Conservation (phyloP, 1,140 invertebrate species). For the Drosophila simulans region DNA sequence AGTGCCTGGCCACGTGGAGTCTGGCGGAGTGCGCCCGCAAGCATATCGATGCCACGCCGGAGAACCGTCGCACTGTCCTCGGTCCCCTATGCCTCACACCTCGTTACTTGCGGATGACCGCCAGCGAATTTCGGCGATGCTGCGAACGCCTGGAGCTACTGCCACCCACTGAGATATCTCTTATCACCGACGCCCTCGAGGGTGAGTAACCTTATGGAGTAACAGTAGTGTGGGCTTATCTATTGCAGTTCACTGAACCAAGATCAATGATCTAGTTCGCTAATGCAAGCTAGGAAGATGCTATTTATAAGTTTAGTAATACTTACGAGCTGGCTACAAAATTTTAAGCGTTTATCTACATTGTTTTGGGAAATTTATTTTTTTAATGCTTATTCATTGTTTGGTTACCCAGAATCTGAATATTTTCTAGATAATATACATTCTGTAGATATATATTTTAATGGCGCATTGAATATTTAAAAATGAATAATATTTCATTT, state of each 20-base stretch:
- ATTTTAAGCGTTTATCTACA: too few relatives aligned
- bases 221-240: neutral
- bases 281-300: neutral
- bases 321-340: too few relatives aligned
- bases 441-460: too few relatives aligned
- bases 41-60: conserved; percentile 69
- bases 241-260: neutral
- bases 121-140: conserved; percentile 70
- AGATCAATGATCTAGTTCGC: neutral
- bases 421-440: neutral
- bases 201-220: conserved; percentile 45
- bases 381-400: neutral
- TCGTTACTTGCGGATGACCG: conserved; percentile 76
- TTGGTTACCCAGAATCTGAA: neutral
- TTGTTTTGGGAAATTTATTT: too few relatives aligned
- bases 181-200: conserved; percentile 73
- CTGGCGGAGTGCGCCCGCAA: conserved; percentile 75
- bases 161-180: conserved; percentile 64
- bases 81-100: conserved; percentile 80
- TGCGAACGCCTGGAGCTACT: conserved; percentile 78
- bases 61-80: conserved; percentile 79
- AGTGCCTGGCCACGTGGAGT: conserved; percentile 81
- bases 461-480: too few relatives aligned
- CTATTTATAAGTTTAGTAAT: neutral
- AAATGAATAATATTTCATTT: too few relatives aligned